Evolutionary conservation across 2,113 vertebrate genomes (phyloP), one percentile per base, ranked within the genome.

Genomic region (Maccullochella peelii): DNA sequence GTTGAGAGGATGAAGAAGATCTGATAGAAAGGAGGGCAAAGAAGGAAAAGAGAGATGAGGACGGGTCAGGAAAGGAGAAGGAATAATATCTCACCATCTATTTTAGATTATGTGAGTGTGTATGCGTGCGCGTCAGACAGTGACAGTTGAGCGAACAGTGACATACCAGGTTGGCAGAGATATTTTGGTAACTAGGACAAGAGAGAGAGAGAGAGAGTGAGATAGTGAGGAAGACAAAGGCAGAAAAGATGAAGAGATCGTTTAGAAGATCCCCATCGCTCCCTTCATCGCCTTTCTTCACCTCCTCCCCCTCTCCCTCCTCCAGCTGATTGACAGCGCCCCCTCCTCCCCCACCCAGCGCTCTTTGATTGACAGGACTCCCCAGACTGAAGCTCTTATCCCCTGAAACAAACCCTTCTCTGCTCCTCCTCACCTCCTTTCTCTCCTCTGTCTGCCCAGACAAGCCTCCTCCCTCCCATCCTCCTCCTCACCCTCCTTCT

Each of bases 351-450:
- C 88, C 80, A 49, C 73, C 68, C 78, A 5, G n/a, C 52, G 18
- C 68, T 67, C 79, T 90, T 84, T 94, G 94, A 95, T 90, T 95
- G 94, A 94, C 94, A 94, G 93, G 93, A 91, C 94, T 94, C 91
- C 92, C 92, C 92, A 93, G 90, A 92, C 89, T 84, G 86, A 86
- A 88, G 84, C 91, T 92, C 91, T 94, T 93, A 94, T 92, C 91
- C 90, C 72, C 85, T 80, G 82, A 88, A 93, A 94, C 91, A 93
- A 93, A 88, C 78, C 88, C 86, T 74, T 61, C 85, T 88, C 73
- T 72, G 69, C 88, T 92, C 83, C 83, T 80, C 76, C 89, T 85
- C 84, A 73, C 86, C 87, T 84, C 86, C 63, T 77, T 73, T 84
- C 87, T 73, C 88, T 68, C 86, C 80, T 85, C 85, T 69, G 65